phyloP scores from a whole-genome alignment of 2,797 vertebrate genomes.

The Carduelis carduelis region DNA sequence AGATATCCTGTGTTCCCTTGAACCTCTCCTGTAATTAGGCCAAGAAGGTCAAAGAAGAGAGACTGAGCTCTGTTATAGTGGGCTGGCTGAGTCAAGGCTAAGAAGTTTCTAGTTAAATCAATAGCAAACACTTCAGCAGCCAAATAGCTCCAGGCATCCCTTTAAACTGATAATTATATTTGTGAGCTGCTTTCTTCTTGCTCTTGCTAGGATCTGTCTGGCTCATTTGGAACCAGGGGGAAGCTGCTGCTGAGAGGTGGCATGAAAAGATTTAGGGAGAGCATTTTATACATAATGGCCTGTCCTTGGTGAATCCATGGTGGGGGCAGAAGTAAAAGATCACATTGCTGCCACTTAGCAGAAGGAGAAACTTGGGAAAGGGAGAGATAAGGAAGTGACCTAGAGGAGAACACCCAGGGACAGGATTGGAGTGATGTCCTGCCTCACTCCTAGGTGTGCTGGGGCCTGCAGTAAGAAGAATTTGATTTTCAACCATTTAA shows the following conservation, averaged over 20 bases:
- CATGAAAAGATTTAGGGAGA: not conserved
- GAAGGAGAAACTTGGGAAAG: not conserved
- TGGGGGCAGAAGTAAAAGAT: not conserved
- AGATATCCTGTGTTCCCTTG: not conserved
- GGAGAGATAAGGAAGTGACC: not conserved
- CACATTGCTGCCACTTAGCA: not conserved
- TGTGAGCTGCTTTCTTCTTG: conserved; percentile 5
- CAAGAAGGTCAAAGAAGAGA: conserved; percentile 18
- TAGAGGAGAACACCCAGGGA: not conserved
- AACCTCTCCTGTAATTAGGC: not conserved
- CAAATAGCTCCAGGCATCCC: conserved; percentile 14
- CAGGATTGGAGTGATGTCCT: not conserved
- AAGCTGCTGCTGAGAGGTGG: not conserved
- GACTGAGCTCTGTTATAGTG: not conserved
- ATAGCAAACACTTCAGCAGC: not conserved
- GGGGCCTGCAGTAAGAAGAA: not conserved
- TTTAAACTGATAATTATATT: conserved; percentile 30
- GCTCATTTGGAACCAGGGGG: not conserved
- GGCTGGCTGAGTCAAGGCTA: not conserved
- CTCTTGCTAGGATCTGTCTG: not conserved
- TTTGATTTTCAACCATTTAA: not conserved
- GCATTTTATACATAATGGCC: rapidly evolving
- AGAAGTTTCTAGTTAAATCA: conserved; percentile 28
- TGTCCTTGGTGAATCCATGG: not conserved
- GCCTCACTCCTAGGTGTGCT: too few species aligned